Evolutionary conservation across 2,113 vertebrate genomes (phyloP).

Genomic region (Myrmecobius fasciatus): DNA sequence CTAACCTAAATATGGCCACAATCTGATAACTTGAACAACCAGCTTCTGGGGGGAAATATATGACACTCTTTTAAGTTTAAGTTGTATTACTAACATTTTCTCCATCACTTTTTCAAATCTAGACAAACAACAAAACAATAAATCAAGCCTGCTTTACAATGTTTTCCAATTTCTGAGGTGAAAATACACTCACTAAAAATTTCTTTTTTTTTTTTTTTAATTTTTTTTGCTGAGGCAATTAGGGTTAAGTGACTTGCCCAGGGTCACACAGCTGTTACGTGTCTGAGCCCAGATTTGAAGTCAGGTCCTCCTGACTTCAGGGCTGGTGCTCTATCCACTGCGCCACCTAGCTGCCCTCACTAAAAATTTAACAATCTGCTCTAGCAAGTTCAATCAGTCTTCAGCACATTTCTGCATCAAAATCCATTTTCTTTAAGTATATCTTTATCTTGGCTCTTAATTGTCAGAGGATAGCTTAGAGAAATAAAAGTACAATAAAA

Average conservation of each 20-base stretch:
- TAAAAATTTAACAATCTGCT: neutral
- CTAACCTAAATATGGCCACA: neutral
- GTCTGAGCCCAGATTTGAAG: too few relatives aligned
- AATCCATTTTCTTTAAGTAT: neutral
- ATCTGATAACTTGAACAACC: neutral
- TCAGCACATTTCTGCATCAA: neutral
- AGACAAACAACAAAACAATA: neutral
- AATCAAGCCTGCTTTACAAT: neutral
- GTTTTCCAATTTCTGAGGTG: neutral
- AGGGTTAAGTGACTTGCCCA: too few relatives aligned
- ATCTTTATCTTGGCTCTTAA: neutral
- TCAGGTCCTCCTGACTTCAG: too few relatives aligned
- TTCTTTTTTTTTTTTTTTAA: too few relatives aligned
- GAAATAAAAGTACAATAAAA: neutral
- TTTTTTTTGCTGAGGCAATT: too few relatives aligned
- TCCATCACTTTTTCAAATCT: neutral
- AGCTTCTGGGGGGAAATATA: neutral
- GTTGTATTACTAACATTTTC: neutral
- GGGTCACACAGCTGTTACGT: too few relatives aligned
- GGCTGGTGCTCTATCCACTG: too few relatives aligned
- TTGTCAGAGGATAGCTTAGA: neutral
- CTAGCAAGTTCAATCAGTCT: neutral
- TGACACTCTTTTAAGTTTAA: neutral
- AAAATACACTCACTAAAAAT: too few relatives aligned
- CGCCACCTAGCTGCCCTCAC: too few relatives aligned